phyloP scores from a whole-genome alignment of 2,888 invertebrate species.

The Hirtodrosophila cameraria region DNA sequence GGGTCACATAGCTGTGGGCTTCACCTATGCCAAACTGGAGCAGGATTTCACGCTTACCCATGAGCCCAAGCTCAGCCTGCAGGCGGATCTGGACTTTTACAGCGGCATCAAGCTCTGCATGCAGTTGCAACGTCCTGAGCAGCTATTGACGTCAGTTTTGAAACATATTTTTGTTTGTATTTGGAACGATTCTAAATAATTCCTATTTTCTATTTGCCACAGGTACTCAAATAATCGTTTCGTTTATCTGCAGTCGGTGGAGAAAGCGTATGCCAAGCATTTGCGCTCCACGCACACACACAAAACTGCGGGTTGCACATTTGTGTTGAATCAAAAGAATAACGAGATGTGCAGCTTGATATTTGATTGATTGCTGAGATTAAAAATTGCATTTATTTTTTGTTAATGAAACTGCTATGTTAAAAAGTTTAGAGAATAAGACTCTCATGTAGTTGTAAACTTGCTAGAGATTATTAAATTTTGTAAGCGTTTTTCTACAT shows the following conservation, averaged over 20 bases:
- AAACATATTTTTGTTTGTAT: rapidly evolving
- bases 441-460: slow-evolving; percentile 32
- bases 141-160: slow-evolving; percentile 86
- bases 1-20: slow-evolving; percentile 87
- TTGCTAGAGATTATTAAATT: neutral
- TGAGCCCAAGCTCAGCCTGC: slow-evolving; percentile 89
- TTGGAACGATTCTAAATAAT: too few species aligned
- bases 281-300: slow-evolving; percentile 84
- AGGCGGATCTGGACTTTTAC: slow-evolving; percentile 91
- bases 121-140: slow-evolving; percentile 89
- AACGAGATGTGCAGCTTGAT: slow-evolving; percentile 89
- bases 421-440: slow-evolving; percentile 49
- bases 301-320: slow-evolving; percentile 88
- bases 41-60: slow-evolving; percentile 88
- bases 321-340: slow-evolving; percentile 90
- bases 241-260: slow-evolving; percentile 86
- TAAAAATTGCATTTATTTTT: slow-evolving; percentile 8
- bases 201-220: slow-evolving; percentile 13
- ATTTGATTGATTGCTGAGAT: slow-evolving; percentile 36
- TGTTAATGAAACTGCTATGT: slow-evolving; percentile 8
- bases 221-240: slow-evolving; percentile 89
- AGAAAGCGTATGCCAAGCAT: slow-evolving; percentile 65
- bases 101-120: slow-evolving; percentile 90
- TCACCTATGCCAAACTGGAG: slow-evolving; percentile 87
- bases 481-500: neutral